Conservation (phyloP, 2,888 invertebrate species). For the Eupithecia tripunctaria region DNA sequence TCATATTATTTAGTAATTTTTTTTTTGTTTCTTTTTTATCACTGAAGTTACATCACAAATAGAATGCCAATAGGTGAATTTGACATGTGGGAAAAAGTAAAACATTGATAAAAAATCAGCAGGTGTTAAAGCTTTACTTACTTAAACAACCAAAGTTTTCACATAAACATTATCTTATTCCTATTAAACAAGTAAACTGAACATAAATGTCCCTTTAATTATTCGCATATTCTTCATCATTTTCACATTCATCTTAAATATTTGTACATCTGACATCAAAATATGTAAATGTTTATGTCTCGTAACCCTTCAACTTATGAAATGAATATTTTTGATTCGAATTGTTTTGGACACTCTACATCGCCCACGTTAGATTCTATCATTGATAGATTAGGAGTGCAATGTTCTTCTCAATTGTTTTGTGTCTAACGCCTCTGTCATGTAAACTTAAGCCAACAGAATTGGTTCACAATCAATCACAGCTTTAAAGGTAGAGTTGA, state of each 20-base stretch:
- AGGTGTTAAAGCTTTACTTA: background rate
- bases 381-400: slow-evolving; percentile 39
- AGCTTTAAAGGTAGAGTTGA: slow-evolving; percentile 51
- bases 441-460: slow-evolving; percentile 37
- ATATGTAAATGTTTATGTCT: background rate
- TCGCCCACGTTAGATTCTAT: slow-evolving; percentile 41
- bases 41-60: background rate
- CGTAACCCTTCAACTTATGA: background rate
- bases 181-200: background rate
- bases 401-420: slow-evolving; percentile 44
- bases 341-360: slow-evolving; percentile 5
- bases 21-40: too few species aligned
- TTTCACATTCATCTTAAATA: background rate
- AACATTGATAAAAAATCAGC: background rate
- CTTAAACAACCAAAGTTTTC: background rate
- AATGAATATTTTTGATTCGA: background rate
- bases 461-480: slow-evolving; percentile 48
- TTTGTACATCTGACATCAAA: background rate
- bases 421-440: slow-evolving; percentile 49
- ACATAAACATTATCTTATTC: background rate
- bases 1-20: too few species aligned
- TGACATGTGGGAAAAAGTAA: background rate
- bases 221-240: background rate
- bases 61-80: background rate
- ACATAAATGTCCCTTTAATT: background rate